A percentile compares a stretch with the other conserved stretches of the same genome.
phyloP scores from a whole-genome alignment of 2,888 invertebrate species.

The Caenorhabditis wallacei region DNA sequence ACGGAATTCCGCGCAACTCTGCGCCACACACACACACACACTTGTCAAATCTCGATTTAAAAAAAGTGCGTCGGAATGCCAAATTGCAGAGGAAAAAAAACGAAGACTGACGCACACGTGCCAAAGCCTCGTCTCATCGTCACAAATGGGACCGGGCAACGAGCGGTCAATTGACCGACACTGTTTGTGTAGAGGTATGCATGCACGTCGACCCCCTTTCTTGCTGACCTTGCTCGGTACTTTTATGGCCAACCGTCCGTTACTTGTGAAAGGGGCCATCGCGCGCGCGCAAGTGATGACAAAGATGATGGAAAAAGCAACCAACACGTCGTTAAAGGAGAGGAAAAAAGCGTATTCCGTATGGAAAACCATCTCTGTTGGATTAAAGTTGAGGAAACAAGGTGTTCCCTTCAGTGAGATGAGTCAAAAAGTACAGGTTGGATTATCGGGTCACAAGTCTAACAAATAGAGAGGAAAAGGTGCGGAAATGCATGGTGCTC shows the following conservation, averaged over 20 bases:
- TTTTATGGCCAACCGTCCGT: constrained; percentile 59
- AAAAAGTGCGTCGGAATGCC: constrained; percentile 35
- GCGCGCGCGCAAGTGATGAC: constrained; percentile 31
- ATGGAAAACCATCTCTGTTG: constrained; percentile 14
- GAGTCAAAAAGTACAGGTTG: constrained; percentile 1
- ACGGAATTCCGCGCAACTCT: too few relatives aligned
- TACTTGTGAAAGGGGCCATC: constrained; percentile 58
- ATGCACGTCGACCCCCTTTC: constrained; percentile 32
- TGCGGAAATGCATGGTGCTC: neutral
- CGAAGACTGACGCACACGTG: neutral
- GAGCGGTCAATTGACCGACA: constrained; percentile 48
- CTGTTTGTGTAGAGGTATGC: constrained; percentile 61
- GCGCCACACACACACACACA: too few relatives aligned
- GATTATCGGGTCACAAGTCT: constrained; percentile 5
- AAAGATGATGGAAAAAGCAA: constrained; percentile 28
- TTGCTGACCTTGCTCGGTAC: constrained; percentile 61
- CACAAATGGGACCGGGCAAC: constrained; percentile 14
- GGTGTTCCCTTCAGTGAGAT: neutral
- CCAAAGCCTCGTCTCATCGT: constrained; percentile 2
- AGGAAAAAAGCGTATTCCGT: constrained; percentile 1
- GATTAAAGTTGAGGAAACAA: neutral
- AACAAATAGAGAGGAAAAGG: constrained; percentile 5
- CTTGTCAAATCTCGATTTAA: constrained; percentile 24
- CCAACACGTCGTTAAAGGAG: constrained; percentile 5
- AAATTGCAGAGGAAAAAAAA: neutral